phyloP scores from a whole-genome alignment of 2,888 invertebrate species.

The Criorhina ranunculi region DNA sequence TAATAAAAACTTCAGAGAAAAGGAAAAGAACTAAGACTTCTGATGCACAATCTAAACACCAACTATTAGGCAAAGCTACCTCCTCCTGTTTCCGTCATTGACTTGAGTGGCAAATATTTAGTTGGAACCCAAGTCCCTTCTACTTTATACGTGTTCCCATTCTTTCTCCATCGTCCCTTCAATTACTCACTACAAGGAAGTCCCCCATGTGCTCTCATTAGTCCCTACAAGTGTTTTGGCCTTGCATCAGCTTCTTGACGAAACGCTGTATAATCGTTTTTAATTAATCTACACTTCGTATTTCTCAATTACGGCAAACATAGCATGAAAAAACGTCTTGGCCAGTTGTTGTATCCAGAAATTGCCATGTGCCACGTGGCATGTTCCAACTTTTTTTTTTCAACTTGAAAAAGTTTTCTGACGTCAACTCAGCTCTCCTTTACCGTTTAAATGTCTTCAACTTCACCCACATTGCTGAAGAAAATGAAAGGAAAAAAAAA shows the following conservation, averaged over 20 bases:
- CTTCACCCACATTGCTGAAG: slow-evolving; percentile 55
- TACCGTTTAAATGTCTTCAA: slow-evolving; percentile 53
- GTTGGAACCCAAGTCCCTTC: not conserved
- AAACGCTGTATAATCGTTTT: slow-evolving; percentile 41
- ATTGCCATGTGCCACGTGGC: slow-evolving; percentile 17
- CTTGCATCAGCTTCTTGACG: not conserved
- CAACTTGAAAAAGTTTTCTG: slow-evolving; percentile 48
- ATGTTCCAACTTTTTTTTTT: not conserved
- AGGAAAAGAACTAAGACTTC: too few relatives aligned
- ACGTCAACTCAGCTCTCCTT: slow-evolving; percentile 46
- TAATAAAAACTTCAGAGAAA: too few relatives aligned
- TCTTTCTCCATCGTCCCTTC: slow-evolving; percentile 5
- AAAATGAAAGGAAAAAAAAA: slow-evolving; percentile 28
- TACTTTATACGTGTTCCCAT: not conserved
- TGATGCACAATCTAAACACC: too few relatives aligned
- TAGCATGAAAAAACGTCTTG: slow-evolving; percentile 23
- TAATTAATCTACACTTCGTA: slow-evolving; percentile 57
- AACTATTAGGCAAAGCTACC: too few relatives aligned
- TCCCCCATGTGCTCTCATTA: slow-evolving; percentile 33
- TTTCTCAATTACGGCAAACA: slow-evolving; percentile 3
- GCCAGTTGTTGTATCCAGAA: not conserved
- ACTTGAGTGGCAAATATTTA: too few relatives aligned
- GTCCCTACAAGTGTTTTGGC: slow-evolving; percentile 36
- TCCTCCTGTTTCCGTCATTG: too few relatives aligned
- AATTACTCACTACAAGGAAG: not conserved